These are phyloP conservation scores for Dinomys branickii DNA, from an alignment of 2,113 vertebrate species.

Conservation along the genomic window DNA sequence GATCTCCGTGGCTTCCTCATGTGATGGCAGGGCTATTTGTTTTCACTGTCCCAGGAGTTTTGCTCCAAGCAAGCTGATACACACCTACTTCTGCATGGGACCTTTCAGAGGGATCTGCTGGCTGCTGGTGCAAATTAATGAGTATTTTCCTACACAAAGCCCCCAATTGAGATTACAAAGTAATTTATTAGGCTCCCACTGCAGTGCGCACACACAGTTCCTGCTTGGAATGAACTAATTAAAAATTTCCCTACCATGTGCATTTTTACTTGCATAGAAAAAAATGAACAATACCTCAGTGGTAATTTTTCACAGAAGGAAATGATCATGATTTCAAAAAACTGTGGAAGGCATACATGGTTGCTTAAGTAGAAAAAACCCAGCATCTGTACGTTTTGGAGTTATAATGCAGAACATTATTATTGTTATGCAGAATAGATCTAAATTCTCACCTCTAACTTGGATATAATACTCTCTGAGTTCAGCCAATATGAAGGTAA, in stretches of 20 bases:
- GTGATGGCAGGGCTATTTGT: not conserved
- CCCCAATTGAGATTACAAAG: conserved; percentile 73
- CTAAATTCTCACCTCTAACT: conserved; percentile 41
- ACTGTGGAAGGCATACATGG: conserved; percentile 36
- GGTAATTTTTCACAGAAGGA: conserved; percentile 81
- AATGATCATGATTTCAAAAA: conserved; percentile 79
- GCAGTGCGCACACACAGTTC: conserved; percentile 81
- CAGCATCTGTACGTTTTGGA: conserved; percentile 42
- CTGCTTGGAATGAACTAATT: conserved; percentile 83
- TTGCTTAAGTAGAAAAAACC: conserved; percentile 73
- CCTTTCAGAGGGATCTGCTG: conserved; percentile 7
- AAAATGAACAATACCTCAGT: conserved; percentile 78
- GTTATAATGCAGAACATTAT: conserved; percentile 1
- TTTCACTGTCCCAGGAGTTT: conserved; percentile 16
- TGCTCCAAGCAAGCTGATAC: not conserved
- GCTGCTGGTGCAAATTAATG: conserved; percentile 48
- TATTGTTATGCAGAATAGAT: conserved; percentile 70
- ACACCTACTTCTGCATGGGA: not conserved
- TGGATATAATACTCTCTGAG: not conserved
- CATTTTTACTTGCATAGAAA: conserved; percentile 81
- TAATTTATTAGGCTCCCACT: conserved; percentile 84
- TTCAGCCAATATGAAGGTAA: not conserved
- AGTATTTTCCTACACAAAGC: conserved; percentile 75
- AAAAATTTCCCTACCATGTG: conserved; percentile 83
- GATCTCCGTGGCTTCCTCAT: accelerated